These are phyloP conservation scores for Australoheros scitulus DNA, from an alignment of 2,113 vertebrate species.

Conservation along the genomic window DNA sequence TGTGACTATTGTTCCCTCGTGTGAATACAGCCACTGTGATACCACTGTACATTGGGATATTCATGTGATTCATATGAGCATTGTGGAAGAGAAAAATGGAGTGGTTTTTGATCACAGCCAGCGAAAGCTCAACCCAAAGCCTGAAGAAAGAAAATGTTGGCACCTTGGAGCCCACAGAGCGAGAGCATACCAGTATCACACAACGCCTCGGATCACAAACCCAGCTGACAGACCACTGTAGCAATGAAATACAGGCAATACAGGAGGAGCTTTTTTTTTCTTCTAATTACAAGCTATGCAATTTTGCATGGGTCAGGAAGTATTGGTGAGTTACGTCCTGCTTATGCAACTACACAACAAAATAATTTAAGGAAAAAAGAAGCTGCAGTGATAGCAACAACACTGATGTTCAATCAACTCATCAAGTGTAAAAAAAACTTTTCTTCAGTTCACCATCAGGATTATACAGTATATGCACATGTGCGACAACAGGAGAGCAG, in stretches of 20 bases:
- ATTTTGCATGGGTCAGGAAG: not conserved
- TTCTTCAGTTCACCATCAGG: too few species aligned
- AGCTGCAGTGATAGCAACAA: not conserved
- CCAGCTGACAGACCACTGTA: not conserved
- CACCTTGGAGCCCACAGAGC: not conserved
- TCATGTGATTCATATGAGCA: not conserved
- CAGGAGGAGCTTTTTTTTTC: not conserved
- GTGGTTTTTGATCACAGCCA: not conserved
- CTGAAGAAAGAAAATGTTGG: not conserved
- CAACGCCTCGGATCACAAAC: slow-evolving; percentile 15
- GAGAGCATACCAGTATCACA: not conserved
- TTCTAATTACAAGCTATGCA: not conserved
- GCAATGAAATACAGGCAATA: not conserved
- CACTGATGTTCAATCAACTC: not conserved
- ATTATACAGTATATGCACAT: too few species aligned
- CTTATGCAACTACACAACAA: not conserved
- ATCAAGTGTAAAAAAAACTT: too few species aligned
- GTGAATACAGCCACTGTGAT: slow-evolving; percentile 7
- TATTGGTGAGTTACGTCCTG: not conserved
- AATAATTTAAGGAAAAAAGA: not conserved
- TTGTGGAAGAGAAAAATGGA: not conserved
- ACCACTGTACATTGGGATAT: not conserved
- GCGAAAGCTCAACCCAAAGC: slow-evolving; percentile 4
- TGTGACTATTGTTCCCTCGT: slow-evolving; percentile 20
- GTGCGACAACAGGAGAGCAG: not conserved